Evolutionary conservation across 2,797 vertebrate genomes (phyloP).

Genomic region (Pempheris klunzingeri): DNA sequence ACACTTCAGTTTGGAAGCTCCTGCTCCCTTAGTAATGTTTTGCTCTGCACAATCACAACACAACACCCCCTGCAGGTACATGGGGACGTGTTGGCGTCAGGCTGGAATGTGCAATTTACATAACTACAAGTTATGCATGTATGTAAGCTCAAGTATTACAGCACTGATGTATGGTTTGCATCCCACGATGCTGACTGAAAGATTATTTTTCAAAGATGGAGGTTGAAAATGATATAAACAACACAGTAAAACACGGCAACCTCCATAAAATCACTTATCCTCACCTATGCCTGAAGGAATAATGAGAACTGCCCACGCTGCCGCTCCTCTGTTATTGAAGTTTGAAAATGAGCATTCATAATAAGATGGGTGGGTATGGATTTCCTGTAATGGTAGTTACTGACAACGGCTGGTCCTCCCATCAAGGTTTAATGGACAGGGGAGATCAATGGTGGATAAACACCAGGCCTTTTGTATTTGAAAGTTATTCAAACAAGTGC

Average conservation of each 20-base stretch:
- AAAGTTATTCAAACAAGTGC: conserved; percentile 78
- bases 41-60: conserved; percentile 13
- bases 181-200: neutral
- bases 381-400: conserved; percentile 82
- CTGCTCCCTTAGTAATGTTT: conserved; percentile 38
- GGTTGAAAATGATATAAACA: conserved; percentile 32
- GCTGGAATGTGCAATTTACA: conserved; percentile 10
- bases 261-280: conserved; percentile 31
- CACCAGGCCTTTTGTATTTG: conserved; percentile 65
- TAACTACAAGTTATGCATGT: neutral
- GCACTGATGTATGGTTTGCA: conserved; percentile 4
- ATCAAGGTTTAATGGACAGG: conserved; percentile 64
- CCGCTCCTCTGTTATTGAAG: conserved; percentile 52
- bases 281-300: conserved; percentile 26
- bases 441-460: conserved; percentile 79
- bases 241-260: conserved; percentile 8
- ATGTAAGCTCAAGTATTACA: neutral
- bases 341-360: conserved; percentile 71
- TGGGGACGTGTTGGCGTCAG: conserved; percentile 18
- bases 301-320: conserved; percentile 26
- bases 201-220: conserved; percentile 1
- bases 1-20: conserved; percentile 65
- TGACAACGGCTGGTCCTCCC: conserved; percentile 56
- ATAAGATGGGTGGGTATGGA: conserved; percentile 77
- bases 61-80: conserved; percentile 42